A percentile compares a stretch with the other conserved stretches of the same genome.
Conservation (phyloP, 2,113 vertebrate genomes). For the Labeo catla region DNA sequence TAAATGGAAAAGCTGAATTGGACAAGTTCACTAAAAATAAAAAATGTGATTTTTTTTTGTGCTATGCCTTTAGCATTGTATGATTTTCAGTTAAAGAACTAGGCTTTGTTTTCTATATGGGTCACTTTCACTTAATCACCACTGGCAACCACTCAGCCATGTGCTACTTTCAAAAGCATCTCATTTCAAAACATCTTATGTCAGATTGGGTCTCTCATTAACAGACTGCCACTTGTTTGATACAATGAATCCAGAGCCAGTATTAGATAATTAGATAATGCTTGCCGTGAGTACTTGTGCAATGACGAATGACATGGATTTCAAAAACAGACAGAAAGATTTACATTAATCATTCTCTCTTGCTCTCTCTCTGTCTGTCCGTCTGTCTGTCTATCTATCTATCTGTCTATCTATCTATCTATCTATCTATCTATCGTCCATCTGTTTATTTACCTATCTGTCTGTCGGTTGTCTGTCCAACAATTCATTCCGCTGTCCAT, state of each 20-base stretch:
- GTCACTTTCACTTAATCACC: conserved; percentile 65
- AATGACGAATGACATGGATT: not conserved
- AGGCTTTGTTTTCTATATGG: conserved; percentile 50
- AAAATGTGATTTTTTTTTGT: not conserved
- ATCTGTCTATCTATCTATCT: no score
- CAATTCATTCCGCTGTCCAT: no score
- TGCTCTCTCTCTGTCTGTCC: no score
- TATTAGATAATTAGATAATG: not conserved
- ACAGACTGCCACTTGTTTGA: not conserved
- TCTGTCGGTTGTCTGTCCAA: no score
- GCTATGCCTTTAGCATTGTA: not conserved
- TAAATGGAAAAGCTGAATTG: not conserved
- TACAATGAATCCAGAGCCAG: conserved; percentile 13
- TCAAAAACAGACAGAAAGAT: not conserved
- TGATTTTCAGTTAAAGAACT: conserved; percentile 47
- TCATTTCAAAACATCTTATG: conserved; percentile 39
- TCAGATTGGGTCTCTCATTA: conserved; percentile 14
- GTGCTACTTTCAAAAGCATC: conserved; percentile 13
- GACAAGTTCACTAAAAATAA: not conserved
- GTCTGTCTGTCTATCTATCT: no score
- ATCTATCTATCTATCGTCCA: no score
- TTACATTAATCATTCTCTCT: not conserved
- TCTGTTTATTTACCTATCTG: no score
- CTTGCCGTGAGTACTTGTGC: not conserved
- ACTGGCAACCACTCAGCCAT: conserved; percentile 47